A percentile compares a stretch with the other conserved stretches of the same genome.
Conservation (phyloP, 30 jellyfish, hydroid and myxozoan species). For the Turritopsis rubra region DNA sequence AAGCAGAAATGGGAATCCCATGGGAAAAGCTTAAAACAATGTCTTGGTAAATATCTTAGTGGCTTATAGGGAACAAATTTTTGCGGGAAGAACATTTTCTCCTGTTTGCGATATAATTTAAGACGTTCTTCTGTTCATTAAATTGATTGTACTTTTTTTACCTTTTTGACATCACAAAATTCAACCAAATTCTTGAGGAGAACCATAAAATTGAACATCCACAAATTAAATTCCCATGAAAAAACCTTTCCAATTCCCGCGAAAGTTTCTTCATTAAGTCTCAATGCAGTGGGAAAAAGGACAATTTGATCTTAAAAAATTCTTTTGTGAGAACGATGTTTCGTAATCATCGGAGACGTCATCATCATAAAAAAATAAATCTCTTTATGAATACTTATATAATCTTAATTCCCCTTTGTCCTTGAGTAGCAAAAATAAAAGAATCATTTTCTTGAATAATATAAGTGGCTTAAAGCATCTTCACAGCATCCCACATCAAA, state of each 20-base stretch:
- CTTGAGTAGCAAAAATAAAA: neutral
- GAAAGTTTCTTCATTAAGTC: no score
- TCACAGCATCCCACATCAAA: constrained; percentile 6
- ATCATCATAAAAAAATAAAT: neutral
- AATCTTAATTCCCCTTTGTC: neutral
- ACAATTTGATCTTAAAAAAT: no score
- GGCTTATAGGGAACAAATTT: no score
- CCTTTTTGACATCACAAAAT: neutral
- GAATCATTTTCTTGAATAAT: no score
- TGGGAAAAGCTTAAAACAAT: neutral
- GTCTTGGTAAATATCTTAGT: neutral
- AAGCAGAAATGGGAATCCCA: neutral
- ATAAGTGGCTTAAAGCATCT: constrained; percentile 23
- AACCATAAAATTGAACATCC: neutral
- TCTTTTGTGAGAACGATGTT: neutral
- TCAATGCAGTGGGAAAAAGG: no score
- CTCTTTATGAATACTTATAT: neutral
- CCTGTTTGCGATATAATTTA: no score
- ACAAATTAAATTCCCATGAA: no score
- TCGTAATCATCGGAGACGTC: neutral
- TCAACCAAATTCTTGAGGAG: neutral
- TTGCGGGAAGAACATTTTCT: no score
- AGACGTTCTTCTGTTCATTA: neutral
- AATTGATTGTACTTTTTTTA: neutral
- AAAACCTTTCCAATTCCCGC: no score